Conservation (phyloP, 2,888 invertebrate species). For the Octodonta nipae region DNA sequence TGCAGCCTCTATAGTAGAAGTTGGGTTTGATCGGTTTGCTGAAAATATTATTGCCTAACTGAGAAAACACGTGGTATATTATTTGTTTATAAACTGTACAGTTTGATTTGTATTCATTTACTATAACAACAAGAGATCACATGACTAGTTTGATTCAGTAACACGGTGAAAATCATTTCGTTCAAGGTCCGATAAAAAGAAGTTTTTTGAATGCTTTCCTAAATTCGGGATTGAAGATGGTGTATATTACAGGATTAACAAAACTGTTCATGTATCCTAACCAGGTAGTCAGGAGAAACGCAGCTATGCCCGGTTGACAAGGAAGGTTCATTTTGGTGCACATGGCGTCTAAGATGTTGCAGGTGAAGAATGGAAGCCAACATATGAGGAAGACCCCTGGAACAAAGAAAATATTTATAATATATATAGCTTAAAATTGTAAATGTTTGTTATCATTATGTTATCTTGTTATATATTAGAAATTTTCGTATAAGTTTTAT, state of each 20-base stretch:
- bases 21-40: too few relatives aligned
- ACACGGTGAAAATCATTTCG: too few relatives aligned
- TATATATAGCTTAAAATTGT: too few relatives aligned
- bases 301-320: constrained; percentile 73
- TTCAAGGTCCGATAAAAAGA: constrained; percentile 49
- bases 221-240: constrained; percentile 94
- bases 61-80: too few relatives aligned
- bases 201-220: constrained; percentile 94
- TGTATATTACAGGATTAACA: constrained; percentile 86
- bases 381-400: constrained; percentile 96
- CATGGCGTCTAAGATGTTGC: constrained; percentile 92
- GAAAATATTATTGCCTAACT: too few relatives aligned
- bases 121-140: neutral
- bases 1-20: too few relatives aligned
- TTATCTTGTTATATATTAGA: too few relatives aligned
- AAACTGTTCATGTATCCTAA: constrained; percentile 95
- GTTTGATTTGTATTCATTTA: too few relatives aligned
- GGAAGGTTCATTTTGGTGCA: constrained; percentile 72
- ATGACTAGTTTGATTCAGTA: neutral
- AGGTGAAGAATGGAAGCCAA: constrained; percentile 98
- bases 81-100: too few relatives aligned
- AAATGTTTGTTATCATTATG: too few relatives aligned
- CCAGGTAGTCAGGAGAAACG: constrained; percentile 93
- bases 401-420: constrained; percentile 25
- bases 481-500: too few relatives aligned